Evolutionary conservation across 64 coral and sea anemone genomes (phyloP).

Genomic region (Porites lutea): DNA sequence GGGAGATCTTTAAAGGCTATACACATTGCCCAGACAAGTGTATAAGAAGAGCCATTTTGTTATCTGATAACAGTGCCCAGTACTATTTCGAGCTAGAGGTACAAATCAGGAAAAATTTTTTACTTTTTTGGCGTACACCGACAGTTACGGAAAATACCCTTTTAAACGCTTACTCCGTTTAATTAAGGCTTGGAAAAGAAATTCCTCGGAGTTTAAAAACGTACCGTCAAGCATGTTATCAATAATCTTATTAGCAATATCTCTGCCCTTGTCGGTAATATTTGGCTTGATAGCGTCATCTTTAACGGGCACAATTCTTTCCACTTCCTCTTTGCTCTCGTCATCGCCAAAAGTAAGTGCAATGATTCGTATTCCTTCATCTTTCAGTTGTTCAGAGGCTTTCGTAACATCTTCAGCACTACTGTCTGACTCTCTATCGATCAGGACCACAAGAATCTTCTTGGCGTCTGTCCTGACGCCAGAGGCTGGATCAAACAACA

Average conservation of each 20-base stretch:
- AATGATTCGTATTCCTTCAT: slow-evolving; percentile 67
- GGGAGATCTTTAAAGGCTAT: too few species aligned
- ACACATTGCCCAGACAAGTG: too few species aligned
- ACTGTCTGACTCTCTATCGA: slow-evolving; percentile 78
- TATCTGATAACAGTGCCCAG: too few species aligned
- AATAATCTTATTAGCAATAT: slow-evolving; percentile 50
- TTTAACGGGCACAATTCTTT: slow-evolving; percentile 31
- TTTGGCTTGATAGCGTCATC: slow-evolving; percentile 65
- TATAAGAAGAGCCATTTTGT: too few species aligned
- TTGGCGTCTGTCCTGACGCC: slow-evolving; percentile 58
- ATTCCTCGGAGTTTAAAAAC: not conserved
- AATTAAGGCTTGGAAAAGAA: too few species aligned
- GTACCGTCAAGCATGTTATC: slow-evolving; percentile 32
- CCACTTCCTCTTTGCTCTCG: slow-evolving; percentile 54
- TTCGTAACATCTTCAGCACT: slow-evolving; percentile 50
- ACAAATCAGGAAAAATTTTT: too few species aligned
- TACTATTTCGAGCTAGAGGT: too few species aligned
- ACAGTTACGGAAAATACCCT: too few species aligned
- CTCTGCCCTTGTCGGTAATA: slow-evolving; percentile 8
- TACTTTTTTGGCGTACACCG: too few species aligned
- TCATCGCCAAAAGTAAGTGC: slow-evolving; percentile 70
- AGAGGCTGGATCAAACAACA: slow-evolving; percentile 34
- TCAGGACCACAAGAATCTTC: slow-evolving; percentile 79
- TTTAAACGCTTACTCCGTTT: too few species aligned
- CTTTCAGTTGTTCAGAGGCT: slow-evolving; percentile 29